Evolutionary conservation across 2,797 vertebrate genomes (phyloP), one percentile per base, ranked within the genome.

Genomic region (Pterois miles): DNA sequence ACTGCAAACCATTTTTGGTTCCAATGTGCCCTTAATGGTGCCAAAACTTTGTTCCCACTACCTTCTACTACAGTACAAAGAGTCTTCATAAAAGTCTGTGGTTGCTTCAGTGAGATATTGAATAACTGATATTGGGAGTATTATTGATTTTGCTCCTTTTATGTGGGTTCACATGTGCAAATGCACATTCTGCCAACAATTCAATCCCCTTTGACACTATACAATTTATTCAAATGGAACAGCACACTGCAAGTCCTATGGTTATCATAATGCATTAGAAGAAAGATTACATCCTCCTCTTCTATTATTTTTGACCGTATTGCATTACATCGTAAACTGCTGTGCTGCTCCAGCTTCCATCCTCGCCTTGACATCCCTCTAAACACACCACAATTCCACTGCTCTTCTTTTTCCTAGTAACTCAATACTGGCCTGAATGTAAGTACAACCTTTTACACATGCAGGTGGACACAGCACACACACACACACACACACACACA

Each of bases 321-420:
- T 87, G 57, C 56, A 62, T 89, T 85, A 82, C 74, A 81, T 31
- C 78, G 65, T 83, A 74, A 88, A 79, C 67, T 63, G 46, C 31
- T 31, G 77, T 14, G 38, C 53, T 23, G 56, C 57, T 82, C 77
- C 74, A 75, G 78, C 86, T 88, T 91, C 91, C 80, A 89, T 91
- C 80, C 80, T 89, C 65, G 69, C 88, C 89, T 85, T 88, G 85
- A 83, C 84, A 89, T 88, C 82, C 88, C 84, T 88, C 84, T 74
- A 78, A 87, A 84, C 69, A 81, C 58, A 22, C 72, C 69, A 43
- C 66, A 69, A 48, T 71, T 80, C 54, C 71, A 78, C 71, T 69
- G 68, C 80, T 84, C 76, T 29, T 68, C 69, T 76, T 77, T 86
- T 83, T 78, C 80, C 80, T 58, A n/a, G 78, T 73, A 86, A 91